Base-by-base conservation (phyloP, 2,113 vertebrate genomes). In the Lutjanus erythropterus region DNA sequence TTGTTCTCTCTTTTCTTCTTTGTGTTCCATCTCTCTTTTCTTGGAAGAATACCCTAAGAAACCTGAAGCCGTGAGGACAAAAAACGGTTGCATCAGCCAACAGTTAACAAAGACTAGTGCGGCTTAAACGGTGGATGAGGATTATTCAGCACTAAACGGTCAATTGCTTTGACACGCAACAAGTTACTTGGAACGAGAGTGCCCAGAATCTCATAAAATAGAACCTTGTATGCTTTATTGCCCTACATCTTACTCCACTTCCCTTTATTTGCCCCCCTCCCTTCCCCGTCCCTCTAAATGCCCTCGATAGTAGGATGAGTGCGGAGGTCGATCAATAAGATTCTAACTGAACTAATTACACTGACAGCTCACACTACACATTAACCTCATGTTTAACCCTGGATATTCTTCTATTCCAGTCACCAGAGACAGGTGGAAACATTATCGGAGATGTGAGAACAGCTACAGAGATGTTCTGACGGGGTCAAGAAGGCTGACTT, bases 301-400 rank as follows among this genome's bases (percentile, higher is more conserved):
- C 77, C 70, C 81, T 60, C 53, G 83, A 77, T 29, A 29, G 35
- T 72, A 61, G 62, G 79, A 65, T 68, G 71, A 82, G 35, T 50
- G 67, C 21, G 1, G 62, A 68, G 70, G 81, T 74, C 68, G 29
- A 92, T 92, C 89, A 85, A 90, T 91, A 78, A 16, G 46, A 70
- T 74, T 83, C 55, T 72, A 86, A 84, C 72, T 69, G 61, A 62
- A 77, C 83, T 86, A 89, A 91, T 92, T 88, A 88, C 53, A 58
- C 58, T 52, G 46, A 66, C 64, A 62, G 75, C 75, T 84, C 71
- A 42, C 53, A 64, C 65, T 53, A 46, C 50, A 77, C 67, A 71
- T 78, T 88, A 75, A 81, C 85, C 81, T 71, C 18, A 73, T 16
- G 23, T 75, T 81, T 83, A 86, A 80, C 66, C 84, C 59, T 31